Evolutionary conservation across 2,888 invertebrate species (phyloP), one percentile per base, ranked within the genome.

Genomic region (Fabriciana adippe): DNA sequence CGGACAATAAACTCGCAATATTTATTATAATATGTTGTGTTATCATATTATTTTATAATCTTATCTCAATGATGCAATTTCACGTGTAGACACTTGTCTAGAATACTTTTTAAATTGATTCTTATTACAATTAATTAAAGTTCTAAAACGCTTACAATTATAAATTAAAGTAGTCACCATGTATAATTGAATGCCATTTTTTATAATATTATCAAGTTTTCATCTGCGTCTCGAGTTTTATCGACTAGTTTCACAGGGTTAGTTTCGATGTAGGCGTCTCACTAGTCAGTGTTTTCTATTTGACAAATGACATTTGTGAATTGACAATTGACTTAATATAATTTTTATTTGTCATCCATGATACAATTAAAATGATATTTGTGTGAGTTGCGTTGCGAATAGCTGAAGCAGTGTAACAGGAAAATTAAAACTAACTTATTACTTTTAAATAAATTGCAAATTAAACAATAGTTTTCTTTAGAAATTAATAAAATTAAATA

Each of bases 241-340:
- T 47, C 48, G 6, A 59, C n/a, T 41, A 41, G 35, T 41, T 41
- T 11, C 35, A 26, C 26, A 26, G 26, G 4, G 26, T 26, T 41
- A 41, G 11, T 41, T 41, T 41, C 35, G 8, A 41, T 31, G 35
- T 54, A 15, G n/a, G 11, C 16, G 31, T 41, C 35, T n/a, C 53
- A 14, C 21, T 53, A 14, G 14, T 47, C 47, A 21, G 26, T 31
- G 26, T 48, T 59, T 59, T 48, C 26, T 35, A 26, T 48, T 59
- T 59, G 59, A 48, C 59, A 59, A 59, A 48, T 59, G 59, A 31
- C 59, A 59, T 47, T 0, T n/a, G 26, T n/a, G n/a, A n/a, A n/a
- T n/a, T n/a, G n/a, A n/a, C n/a, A n/a, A n/a, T n/a, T n/a, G n/a
- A n/a, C n/a, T n/a, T n/a, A n/a, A n/a, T n/a, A n/a, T n/a, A n/a